Base-by-base conservation (phyloP, 2,888 invertebrate species). In the Frankliniella fusca region DNA sequence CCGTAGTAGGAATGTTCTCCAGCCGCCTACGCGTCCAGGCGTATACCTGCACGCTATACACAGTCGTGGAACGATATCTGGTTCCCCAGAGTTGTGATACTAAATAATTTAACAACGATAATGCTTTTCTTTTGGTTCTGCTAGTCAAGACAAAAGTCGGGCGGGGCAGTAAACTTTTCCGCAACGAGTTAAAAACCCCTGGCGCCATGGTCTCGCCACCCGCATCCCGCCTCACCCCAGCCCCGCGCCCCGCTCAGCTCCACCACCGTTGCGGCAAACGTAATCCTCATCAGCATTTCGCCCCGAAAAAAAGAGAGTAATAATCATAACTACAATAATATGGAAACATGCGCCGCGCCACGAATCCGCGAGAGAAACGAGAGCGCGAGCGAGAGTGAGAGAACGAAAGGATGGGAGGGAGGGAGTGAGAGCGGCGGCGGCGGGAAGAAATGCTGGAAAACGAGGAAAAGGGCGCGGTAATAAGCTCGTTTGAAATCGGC, bases 341-440 rank as follows among this genome's bases (percentile, higher is more conserved):
- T 38, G 38, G 38, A 38, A 38, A 38, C 38, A 38, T 5, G 38
- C 38, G 38, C 38, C 38, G 38, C 38, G 38, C 20, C 61, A 61
- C 61, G 61, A 61, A 15, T 61, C 61, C 61, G 61, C n/a, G 61
- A n/a, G 61, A 61, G n/a, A 61, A 61, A 61, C n/a, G 61, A 61
- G 61, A n/a, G 61, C 20, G 18, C 7, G n/a, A 61, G 61, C 18
- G 18, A 15, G 61, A 5, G 54, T 15, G 54, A 54, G 54, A 54
- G 54, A 54, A 9, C 12, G 54, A 54, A 9, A 54, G 54, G 38
- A 38, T 38, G 38, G 18, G 54, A 54, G 54, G 18, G 8, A 54
- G 54, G 8, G 54, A 54, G 54, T 5, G 54, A 54, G 54, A 54
- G 38, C 38, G 38, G 38, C 38, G n/a, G n/a, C n/a, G 0, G 15